phyloP scores from a whole-genome alignment of 2,888 invertebrate genomes.

The Macrophya annulata region DNA sequence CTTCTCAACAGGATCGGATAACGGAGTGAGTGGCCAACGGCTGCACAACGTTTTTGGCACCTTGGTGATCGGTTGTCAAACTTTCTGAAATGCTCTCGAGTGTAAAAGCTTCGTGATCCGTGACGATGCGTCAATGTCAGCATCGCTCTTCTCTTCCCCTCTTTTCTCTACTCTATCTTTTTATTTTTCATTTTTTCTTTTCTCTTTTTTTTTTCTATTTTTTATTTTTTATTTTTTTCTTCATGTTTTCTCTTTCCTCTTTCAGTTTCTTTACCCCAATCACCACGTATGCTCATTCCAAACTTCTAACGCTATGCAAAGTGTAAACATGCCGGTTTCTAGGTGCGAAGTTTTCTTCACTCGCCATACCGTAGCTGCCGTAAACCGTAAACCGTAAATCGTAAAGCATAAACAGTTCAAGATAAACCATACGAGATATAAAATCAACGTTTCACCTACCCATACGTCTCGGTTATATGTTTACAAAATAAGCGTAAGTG shows the following conservation, averaged over 20 bases:
- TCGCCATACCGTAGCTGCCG: neutral
- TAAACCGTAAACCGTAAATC: slow-evolving; percentile 16
- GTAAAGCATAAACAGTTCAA: neutral
- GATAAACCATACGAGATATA: slow-evolving; percentile 27
- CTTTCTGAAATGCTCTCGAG: slow-evolving; percentile 15
- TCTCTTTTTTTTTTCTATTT: neutral
- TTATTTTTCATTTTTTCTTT: neutral
- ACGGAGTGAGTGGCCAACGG: slow-evolving; percentile 7
- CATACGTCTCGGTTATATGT: slow-evolving; percentile 14
- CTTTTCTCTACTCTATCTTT: too few species aligned
- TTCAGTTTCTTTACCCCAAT: neutral
- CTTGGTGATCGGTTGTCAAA: slow-evolving; percentile 30
- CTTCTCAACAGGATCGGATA: slow-evolving; percentile 45
- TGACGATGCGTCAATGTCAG: slow-evolving; percentile 38
- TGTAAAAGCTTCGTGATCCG: slow-evolving; percentile 14
- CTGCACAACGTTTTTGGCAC: slow-evolving; percentile 19
- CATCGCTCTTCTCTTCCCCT: neutral
- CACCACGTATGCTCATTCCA: neutral
- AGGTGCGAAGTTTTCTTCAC: slow-evolving; percentile 33
- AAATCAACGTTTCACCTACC: neutral
- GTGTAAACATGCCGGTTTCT: slow-evolving; percentile 28
- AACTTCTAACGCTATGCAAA: slow-evolving; percentile 34
- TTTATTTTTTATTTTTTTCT: neutral
- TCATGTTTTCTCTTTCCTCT: neutral
- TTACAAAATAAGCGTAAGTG: slow-evolving; percentile 45